Percentiles rank a stretch among this genome's conserved stretches.
Conservation (phyloP, 2,797 vertebrate species). For the Helarctos malayanus region DNA sequence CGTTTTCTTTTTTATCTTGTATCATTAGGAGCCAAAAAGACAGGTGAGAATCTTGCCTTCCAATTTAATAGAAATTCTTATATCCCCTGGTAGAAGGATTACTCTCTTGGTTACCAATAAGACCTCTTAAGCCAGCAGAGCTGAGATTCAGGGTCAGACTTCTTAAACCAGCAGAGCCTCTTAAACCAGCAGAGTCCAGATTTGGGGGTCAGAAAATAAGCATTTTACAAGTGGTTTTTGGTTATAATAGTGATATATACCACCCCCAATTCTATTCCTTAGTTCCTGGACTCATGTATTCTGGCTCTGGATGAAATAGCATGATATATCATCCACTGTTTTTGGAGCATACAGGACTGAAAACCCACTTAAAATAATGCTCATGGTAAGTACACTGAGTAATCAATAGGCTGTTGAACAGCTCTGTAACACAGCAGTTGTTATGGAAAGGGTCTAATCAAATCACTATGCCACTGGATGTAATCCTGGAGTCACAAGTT, state of each 20-base stretch:
- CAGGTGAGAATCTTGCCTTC: slow-evolving; percentile 28
- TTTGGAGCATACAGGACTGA: background rate
- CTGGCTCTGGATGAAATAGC: background rate
- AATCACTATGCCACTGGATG: background rate
- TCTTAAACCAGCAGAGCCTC: background rate
- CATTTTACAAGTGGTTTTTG: background rate
- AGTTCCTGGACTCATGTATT: background rate
- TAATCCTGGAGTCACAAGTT: background rate
- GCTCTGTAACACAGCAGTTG: background rate
- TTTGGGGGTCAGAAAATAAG: background rate
- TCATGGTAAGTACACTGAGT: background rate
- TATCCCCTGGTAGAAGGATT: background rate
- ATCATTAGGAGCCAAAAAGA: background rate
- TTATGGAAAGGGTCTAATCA: background rate
- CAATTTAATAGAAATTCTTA: background rate
- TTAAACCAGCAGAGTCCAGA: background rate
- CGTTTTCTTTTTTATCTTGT: background rate
- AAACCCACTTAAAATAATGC: background rate
- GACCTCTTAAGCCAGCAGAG: background rate
- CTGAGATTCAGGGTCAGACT: background rate
- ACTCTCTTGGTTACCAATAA: background rate
- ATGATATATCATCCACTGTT: background rate
- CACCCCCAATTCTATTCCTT: background rate
- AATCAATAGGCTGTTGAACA: background rate
- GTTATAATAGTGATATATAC: background rate